Conservation (phyloP, 2,888 invertebrate genomes). For the Agonopterix heracliana region DNA sequence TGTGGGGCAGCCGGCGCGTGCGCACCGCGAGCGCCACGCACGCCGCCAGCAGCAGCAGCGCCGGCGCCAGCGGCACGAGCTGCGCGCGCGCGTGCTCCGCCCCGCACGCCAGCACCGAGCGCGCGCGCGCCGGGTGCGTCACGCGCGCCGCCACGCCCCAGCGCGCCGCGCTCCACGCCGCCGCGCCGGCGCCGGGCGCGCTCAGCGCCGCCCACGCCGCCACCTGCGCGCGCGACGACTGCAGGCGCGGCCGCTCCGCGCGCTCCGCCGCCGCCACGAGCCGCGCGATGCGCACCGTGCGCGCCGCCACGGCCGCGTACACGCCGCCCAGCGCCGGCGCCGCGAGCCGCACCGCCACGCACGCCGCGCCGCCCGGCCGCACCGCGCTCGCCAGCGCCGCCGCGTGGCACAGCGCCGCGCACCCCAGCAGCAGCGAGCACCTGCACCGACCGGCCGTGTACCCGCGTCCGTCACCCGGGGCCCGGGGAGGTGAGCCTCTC, state of each 20-base stretch:
- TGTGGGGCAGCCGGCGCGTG: slow-evolving; percentile 86
- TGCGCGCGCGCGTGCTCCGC: slow-evolving; percentile 63
- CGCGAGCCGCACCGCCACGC: slow-evolving; percentile 27
- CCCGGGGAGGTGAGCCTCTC: too few species aligned
- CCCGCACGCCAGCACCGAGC: slow-evolving; percentile 79
- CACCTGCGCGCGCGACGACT: slow-evolving; percentile 70
- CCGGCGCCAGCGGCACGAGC: slow-evolving; percentile 81
- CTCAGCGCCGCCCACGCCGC: slow-evolving; percentile 77
- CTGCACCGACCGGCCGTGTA: too few species aligned
- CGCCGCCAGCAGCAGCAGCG: slow-evolving; percentile 81
- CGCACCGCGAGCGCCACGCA: slow-evolving; percentile 88
- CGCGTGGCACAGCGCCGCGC: slow-evolving; percentile 42
- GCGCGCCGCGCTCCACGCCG: slow-evolving; percentile 77
- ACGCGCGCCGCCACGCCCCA: slow-evolving; percentile 68
- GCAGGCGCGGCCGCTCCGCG: slow-evolving; percentile 22
- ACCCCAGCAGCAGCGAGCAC: slow-evolving; percentile 75
- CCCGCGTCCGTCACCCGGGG: too few species aligned
- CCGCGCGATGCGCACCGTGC: slow-evolving; percentile 36
- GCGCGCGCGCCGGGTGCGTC: slow-evolving; percentile 64
- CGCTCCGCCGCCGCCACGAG: slow-evolving; percentile 38
- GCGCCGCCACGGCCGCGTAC: slow-evolving; percentile 36
- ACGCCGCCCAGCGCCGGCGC: slow-evolving; percentile 34
- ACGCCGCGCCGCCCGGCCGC: slow-evolving; percentile 24
- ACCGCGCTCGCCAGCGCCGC: slow-evolving; percentile 80
- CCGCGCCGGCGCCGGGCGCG: slow-evolving; percentile 53